Percentiles rank a stretch among this genome's conserved stretches.
Evolutionary conservation across 1,140 invertebrate genomes (phyloP).

Genomic region (Leptinotarsa lineolata): DNA sequence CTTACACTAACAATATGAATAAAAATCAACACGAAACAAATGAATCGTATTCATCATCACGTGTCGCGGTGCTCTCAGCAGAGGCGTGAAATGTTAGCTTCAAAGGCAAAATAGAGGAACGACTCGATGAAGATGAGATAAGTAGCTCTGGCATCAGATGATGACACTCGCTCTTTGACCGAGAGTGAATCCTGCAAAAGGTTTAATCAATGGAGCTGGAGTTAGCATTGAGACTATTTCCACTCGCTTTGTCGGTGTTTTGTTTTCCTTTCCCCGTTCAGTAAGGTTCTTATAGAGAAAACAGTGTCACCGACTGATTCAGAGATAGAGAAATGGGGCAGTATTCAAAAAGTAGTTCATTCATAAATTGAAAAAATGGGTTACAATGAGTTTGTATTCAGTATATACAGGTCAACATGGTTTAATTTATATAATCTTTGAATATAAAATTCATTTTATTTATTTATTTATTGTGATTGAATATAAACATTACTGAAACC

Average conservation of each 20-base stretch:
- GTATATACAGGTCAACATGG: no score
- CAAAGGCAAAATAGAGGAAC: slow-evolving; percentile 24
- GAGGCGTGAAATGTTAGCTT: slow-evolving; percentile 19
- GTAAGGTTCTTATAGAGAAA: neutral
- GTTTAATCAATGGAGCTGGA: slow-evolving; percentile 36
- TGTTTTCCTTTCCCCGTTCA: neutral
- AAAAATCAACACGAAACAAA: no score
- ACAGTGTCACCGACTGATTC: neutral
- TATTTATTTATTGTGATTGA: no score
- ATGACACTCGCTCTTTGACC: slow-evolving; percentile 26
- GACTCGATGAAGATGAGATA: slow-evolving; percentile 26
- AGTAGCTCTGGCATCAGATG: slow-evolving; percentile 24
- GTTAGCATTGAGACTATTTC: slow-evolving; percentile 35
- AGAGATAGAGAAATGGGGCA: no score
- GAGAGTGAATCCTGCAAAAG: slow-evolving; percentile 3
- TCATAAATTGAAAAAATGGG: no score
- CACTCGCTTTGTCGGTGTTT: slow-evolving; percentile 39
- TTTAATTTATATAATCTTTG: no score
- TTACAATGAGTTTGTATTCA: no score
- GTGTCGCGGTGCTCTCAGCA: slow-evolving; percentile 6
- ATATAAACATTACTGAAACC: no score
- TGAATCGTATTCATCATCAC: slow-evolving; percentile 22
- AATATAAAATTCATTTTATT: no score
- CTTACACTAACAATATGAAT: no score
- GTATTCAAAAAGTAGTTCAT: no score